Conservation (phyloP, 2,888 invertebrate species). For the Acronicta psi region DNA sequence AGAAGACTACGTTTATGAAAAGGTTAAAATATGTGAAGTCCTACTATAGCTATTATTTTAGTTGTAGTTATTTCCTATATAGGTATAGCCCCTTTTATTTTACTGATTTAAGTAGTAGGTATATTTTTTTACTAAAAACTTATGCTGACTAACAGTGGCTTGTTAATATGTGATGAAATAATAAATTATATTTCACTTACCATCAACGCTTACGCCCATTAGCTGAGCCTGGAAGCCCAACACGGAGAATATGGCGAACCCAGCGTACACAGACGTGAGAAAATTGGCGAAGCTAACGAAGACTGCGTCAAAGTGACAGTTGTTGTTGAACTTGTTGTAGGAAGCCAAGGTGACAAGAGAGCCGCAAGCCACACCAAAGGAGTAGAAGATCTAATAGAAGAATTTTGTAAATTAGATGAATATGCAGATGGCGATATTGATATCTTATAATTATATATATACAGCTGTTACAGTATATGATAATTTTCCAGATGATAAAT, state of each 20-base stretch:
- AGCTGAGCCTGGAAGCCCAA: constrained; percentile 92
- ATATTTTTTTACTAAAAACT: too few species aligned
- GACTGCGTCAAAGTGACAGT: constrained; percentile 92
- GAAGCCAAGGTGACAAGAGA: constrained; percentile 94
- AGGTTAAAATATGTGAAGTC: too few species aligned
- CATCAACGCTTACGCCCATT: constrained; percentile 90
- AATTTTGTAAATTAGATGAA: not conserved
- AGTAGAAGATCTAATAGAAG: constrained; percentile 92
- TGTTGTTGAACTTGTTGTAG: constrained; percentile 92
- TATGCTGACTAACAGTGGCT: too few species aligned
- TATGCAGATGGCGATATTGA: not conserved
- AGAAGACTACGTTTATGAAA: too few species aligned
- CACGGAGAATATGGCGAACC: constrained; percentile 94
- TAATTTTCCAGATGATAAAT: too few species aligned
- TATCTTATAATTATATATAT: too few species aligned
- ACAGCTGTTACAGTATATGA: too few species aligned
- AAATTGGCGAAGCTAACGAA: constrained; percentile 92
- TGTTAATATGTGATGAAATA: too few species aligned
- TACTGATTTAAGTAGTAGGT: too few species aligned
- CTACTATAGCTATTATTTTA: too few species aligned
- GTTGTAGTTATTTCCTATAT: too few species aligned
- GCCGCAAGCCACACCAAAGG: constrained; percentile 93
- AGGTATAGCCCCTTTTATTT: too few species aligned
- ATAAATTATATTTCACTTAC: constrained; percentile 61
- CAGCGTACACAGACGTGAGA: constrained; percentile 93